Conservation (phyloP, 64 coral and sea anemone species). For the Porites lutea region DNA sequence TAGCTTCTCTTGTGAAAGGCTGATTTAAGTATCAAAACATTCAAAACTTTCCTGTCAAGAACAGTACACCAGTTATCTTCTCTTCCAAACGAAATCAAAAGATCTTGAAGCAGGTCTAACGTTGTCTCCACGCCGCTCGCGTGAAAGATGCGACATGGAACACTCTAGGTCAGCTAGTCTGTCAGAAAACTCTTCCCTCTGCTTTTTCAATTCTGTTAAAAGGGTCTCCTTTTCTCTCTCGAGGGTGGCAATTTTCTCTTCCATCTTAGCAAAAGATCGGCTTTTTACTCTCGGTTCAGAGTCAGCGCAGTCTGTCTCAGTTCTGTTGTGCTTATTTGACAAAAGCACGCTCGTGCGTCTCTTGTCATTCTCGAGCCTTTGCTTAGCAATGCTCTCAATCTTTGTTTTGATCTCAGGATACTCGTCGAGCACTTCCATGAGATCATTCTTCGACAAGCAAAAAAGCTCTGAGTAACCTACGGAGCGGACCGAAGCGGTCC, state of each 20-base stretch:
- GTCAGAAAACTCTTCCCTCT: conserved; percentile 71
- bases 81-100: conserved; percentile 78
- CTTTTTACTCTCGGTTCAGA: conserved; percentile 16
- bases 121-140: conserved; percentile 3
- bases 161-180: conserved; percentile 81
- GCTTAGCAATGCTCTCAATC: conserved; percentile 88
- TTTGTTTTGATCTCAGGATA: conserved; percentile 91
- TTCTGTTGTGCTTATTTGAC: conserved; percentile 29
- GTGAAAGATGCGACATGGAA: conserved; percentile 67
- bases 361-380: conserved; percentile 96
- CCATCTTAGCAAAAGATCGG: conserved; percentile 50
- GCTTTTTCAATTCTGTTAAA: conserved; percentile 53
- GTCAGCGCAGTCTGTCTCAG: neutral
- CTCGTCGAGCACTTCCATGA: conserved; percentile 90
- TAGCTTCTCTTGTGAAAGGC: too few relatives aligned
- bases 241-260: conserved; percentile 18
- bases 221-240: conserved; percentile 50
- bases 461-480: conserved; percentile 97
- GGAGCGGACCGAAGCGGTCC: conserved; percentile 96
- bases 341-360: conserved; percentile 65
- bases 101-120: conserved; percentile 29
- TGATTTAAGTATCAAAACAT: too few relatives aligned
- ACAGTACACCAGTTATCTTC: conserved; percentile 33
- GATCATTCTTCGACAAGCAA: conserved; percentile 88
- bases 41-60: neutral